A percentile compares a stretch with the other conserved stretches of the same genome.
Conservation (phyloP, 1,140 invertebrate genomes). For the Ladona fulva region DNA sequence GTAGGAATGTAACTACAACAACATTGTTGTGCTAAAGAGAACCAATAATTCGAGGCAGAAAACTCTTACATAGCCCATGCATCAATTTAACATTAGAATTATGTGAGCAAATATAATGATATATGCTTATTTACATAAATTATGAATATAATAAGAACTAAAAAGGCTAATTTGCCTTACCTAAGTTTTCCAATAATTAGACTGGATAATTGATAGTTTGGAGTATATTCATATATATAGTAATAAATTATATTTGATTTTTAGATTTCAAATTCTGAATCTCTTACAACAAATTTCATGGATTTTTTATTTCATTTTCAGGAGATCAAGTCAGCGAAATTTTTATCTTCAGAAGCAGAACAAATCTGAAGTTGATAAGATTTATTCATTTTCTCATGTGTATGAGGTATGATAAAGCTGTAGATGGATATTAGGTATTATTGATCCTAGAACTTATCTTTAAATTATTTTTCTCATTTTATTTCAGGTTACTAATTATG, state of each 20-base stretch:
- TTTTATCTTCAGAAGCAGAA: neutral
- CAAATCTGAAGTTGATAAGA: neutral
- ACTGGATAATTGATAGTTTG: neutral
- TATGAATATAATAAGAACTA: neutral
- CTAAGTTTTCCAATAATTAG: neutral
- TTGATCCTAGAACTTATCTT: neutral
- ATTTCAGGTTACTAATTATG: neutral
- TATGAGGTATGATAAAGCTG: neutral
- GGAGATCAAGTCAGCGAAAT: neutral
- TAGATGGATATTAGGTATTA: neutral
- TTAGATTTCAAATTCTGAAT: neutral
- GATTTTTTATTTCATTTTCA: neutral
- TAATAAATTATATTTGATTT: neutral
- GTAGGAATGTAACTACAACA: too few relatives aligned
- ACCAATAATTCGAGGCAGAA: too few relatives aligned
- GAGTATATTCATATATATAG: neutral
- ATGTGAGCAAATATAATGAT: too few relatives aligned
- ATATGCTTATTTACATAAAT: too few relatives aligned
- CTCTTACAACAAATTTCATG: neutral
- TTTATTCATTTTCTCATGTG: neutral
- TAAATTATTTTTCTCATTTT: neutral
- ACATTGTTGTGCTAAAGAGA: too few relatives aligned
- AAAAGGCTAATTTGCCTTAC: neutral
- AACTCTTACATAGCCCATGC: too few relatives aligned
- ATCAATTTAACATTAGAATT: too few relatives aligned